Evolutionary conservation across 2,888 invertebrate species (phyloP).

Genomic region (Cryptophagus acutangulus): DNA sequence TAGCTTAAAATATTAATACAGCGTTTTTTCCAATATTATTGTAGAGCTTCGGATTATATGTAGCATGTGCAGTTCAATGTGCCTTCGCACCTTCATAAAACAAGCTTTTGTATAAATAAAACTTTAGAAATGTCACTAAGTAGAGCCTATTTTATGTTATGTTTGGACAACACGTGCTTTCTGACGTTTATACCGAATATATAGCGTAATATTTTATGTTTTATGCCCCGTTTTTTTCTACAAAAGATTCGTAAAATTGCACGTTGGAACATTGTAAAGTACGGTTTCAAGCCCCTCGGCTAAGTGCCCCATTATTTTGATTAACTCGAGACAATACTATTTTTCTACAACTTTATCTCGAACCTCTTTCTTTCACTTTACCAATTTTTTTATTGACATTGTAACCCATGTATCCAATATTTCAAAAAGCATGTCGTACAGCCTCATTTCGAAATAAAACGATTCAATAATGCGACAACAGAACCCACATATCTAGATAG

Average conservation of each 20-base stretch:
- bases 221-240: conserved; percentile 37
- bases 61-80: neutral
- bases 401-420: too few species aligned
- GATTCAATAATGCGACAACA: too few species aligned
- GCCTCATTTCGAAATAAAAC: too few species aligned
- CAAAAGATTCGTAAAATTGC: conserved; percentile 28
- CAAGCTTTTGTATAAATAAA: conserved; percentile 36
- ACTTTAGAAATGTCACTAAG: conserved; percentile 42
- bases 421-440: too few species aligned
- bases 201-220: conserved; percentile 43
- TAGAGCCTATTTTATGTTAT: conserved; percentile 44
- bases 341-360: conserved; percentile 1
- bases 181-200: conserved; percentile 45
- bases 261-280: conserved; percentile 23
- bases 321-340: conserved; percentile 16
- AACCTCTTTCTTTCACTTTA: too few species aligned
- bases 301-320: conserved; percentile 25
- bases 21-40: conserved; percentile 2
- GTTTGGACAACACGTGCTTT: conserved; percentile 46
- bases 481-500: too few species aligned
- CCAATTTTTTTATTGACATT: too few species aligned
- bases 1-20: conserved; percentile 15
- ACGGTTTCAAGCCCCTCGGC: conserved; percentile 17
- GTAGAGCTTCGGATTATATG: neutral
- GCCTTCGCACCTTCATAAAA: conserved; percentile 23